Evolutionary conservation across 64 coral and sea anemone species (phyloP).

Genomic region (Catalaphyllia jardinei): DNA sequence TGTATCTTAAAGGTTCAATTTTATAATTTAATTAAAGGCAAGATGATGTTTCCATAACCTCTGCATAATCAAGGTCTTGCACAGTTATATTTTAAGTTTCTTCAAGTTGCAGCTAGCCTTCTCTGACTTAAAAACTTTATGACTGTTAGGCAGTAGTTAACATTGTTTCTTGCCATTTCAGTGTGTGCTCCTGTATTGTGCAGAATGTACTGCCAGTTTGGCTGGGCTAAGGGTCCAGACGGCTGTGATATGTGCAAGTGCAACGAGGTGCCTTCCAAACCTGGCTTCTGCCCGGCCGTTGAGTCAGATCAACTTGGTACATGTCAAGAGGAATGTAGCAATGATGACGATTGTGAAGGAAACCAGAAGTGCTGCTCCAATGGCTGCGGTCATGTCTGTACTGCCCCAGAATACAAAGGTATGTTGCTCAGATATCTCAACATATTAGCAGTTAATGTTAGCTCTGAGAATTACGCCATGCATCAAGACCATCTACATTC

Average conservation of each 20-base stretch:
- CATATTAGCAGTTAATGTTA: too few relatives aligned
- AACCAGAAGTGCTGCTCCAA: conserved; percentile 69
- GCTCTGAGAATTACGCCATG: too few relatives aligned
- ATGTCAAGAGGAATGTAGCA: conserved; percentile 32
- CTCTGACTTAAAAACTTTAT: neutral
- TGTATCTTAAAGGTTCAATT: too few relatives aligned
- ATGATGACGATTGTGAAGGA: conserved; percentile 59
- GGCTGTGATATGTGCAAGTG: conserved; percentile 71
- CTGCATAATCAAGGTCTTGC: neutral
- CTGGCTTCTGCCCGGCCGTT: conserved; percentile 55
- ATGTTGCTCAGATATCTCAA: neutral
- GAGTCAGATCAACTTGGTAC: neutral
- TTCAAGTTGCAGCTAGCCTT: neutral
- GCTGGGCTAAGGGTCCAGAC: conserved; percentile 66
- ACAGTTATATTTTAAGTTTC: neutral
- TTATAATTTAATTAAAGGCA: too few relatives aligned
- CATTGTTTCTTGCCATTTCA: conserved; percentile 8
- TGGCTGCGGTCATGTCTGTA: conserved; percentile 53
- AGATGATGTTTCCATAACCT: too few relatives aligned
- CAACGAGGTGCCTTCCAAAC: conserved; percentile 31
- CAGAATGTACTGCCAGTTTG: conserved; percentile 82
- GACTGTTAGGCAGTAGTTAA: too few relatives aligned
- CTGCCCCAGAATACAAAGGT: conserved; percentile 65
- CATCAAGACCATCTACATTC: too few relatives aligned
- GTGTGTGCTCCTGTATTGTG: conserved; percentile 70